Conservation (phyloP, 2,113 vertebrate genomes). For the Oenanthe melanoleuca region DNA sequence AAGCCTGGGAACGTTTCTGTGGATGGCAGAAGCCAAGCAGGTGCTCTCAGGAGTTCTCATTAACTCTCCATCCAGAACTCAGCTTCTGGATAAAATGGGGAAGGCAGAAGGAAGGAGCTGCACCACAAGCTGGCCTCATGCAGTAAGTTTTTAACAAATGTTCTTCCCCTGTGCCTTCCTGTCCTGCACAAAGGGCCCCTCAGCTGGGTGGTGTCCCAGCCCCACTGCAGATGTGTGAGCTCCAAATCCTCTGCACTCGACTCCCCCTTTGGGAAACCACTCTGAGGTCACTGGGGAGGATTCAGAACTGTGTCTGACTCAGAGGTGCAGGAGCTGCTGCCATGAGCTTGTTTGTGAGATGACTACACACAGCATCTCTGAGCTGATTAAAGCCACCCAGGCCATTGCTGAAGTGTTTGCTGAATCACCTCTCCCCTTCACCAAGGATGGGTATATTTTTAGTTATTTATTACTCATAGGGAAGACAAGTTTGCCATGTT, state of each 20-base stretch:
- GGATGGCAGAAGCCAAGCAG: background rate
- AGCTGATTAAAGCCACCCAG: background rate
- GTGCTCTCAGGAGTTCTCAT: background rate
- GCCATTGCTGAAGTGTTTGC: background rate
- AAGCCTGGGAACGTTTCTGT: background rate
- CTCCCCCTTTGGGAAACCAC: background rate
- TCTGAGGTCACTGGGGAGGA: background rate
- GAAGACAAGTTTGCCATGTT: background rate
- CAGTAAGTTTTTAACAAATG: background rate
- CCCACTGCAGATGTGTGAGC: background rate
- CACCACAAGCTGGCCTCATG: background rate
- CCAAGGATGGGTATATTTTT: background rate
- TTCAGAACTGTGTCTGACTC: slow-evolving; percentile 3
- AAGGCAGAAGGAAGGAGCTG: background rate
- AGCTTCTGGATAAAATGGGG: background rate
- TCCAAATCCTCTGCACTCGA: background rate
- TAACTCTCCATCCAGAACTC: background rate
- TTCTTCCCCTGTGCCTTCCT: background rate
- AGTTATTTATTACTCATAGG: background rate
- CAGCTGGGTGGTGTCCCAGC: background rate
- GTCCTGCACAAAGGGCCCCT: background rate
- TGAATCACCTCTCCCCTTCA: background rate
- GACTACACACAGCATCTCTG: background rate
- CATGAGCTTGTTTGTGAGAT: background rate
- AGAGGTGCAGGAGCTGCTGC: background rate